These are phyloP conservation scores for Alosa alosa DNA, from an alignment of 2,113 vertebrate species.

Conservation along the genomic window DNA sequence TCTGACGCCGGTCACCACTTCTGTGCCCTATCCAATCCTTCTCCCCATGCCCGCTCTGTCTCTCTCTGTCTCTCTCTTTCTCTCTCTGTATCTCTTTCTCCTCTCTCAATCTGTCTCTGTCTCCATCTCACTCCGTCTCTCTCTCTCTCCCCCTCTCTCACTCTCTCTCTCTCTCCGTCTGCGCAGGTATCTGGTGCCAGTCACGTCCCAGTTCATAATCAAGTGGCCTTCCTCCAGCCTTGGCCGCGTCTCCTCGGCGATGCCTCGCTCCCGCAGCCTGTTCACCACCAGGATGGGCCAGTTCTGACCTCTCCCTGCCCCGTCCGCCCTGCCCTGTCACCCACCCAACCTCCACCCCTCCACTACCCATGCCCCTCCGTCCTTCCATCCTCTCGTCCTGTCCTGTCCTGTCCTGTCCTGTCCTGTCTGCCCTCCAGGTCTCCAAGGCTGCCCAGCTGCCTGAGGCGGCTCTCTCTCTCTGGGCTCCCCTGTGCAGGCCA, in stretches of 20 bases:
- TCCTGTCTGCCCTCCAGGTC: background rate
- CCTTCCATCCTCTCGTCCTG: background rate
- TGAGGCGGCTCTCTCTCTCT: background rate
- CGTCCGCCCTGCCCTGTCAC: background rate
- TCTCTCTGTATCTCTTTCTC: background rate
- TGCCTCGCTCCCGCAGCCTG: conserved; percentile 82
- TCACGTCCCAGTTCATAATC: conserved; percentile 89
- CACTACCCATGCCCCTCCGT: background rate
- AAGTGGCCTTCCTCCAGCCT: conserved; percentile 84
- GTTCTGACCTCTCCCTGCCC: conserved; percentile 71
- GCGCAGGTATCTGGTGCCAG: conserved; percentile 93
- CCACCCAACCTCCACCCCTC: conserved; percentile 1
- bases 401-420: background rate
- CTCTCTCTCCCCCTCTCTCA: background rate
- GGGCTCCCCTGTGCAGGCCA: background rate
- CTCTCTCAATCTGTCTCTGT: background rate
- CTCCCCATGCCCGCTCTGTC: background rate
- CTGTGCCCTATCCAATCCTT: conserved; percentile 48
- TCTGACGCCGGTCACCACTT: conserved; percentile 31
- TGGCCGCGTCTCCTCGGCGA: conserved; percentile 77
- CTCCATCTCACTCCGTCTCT: background rate
- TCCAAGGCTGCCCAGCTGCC: background rate
- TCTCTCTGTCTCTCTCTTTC: conserved; percentile 7
- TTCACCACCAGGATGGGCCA: conserved; percentile 84
- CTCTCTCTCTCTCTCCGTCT: conserved; percentile 63